Evolutionary conservation across 2,797 vertebrate species (phyloP).

Genomic region (Calcarius lapponicus): DNA sequence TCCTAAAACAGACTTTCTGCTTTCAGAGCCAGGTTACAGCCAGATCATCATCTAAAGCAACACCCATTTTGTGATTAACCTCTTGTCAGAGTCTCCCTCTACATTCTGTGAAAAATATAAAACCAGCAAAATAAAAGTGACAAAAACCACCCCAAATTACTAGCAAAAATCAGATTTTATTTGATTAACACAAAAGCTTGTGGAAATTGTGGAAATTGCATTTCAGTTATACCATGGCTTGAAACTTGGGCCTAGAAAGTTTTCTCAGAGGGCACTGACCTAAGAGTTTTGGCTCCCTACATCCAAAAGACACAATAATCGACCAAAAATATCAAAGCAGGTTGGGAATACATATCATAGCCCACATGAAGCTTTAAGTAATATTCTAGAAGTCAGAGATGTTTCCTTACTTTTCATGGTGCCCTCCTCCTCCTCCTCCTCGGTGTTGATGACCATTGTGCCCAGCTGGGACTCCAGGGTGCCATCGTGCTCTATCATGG

Average conservation of each 20-base stretch:
- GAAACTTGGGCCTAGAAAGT: not conserved
- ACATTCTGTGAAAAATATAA: not conserved
- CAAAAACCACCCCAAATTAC: not conserved
- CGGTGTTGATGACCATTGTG: constrained; percentile 94
- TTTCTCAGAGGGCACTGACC: not conserved
- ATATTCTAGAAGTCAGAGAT: not conserved
- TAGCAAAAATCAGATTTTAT: not conserved
- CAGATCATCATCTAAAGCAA: not conserved
- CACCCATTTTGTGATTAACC: not conserved
- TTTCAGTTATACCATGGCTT: not conserved
- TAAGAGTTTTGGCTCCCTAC: not conserved
- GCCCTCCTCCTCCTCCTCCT: constrained; percentile 88
- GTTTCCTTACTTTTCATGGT: constrained; percentile 93
- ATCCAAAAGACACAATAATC: not conserved
- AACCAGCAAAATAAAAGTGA: not conserved
- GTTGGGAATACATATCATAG: not conserved
- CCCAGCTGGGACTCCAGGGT: constrained; percentile 87
- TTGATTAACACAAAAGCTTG: not conserved
- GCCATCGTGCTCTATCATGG: constrained; percentile 86
- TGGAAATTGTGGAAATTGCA: not conserved
- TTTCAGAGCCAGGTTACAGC: not conserved
- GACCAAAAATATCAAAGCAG: not conserved
- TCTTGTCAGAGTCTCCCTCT: not conserved
- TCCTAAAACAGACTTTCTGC: not conserved
- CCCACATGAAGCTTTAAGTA: not conserved